phyloP scores from a whole-genome alignment of 2,113 vertebrate species.

The Psittacara wagleri region DNA sequence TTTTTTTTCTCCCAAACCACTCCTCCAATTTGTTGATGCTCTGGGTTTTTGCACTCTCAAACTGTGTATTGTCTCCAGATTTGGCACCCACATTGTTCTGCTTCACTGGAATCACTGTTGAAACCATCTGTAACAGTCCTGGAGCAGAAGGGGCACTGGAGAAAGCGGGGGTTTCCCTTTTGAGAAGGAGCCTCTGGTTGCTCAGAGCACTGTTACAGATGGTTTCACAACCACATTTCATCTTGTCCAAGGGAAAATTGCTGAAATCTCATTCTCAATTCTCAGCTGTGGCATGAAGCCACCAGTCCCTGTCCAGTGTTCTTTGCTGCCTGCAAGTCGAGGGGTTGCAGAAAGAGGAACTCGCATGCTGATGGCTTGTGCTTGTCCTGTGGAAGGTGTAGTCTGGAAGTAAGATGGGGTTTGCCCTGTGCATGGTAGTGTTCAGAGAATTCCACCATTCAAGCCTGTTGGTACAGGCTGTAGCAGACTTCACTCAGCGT shows the following conservation, averaged over 20 bases:
- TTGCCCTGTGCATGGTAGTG: background rate
- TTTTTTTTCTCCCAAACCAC: background rate
- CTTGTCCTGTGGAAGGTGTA: background rate
- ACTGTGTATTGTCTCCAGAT: background rate
- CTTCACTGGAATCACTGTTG: background rate
- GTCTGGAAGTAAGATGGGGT: background rate
- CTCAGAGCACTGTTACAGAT: background rate
- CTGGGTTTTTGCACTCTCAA: background rate
- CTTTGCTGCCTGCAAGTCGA: background rate
- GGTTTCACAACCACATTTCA: background rate
- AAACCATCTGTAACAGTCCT: background rate
- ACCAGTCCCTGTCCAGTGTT: rapidly evolving
- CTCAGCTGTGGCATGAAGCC: background rate
- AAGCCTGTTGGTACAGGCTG: rapidly evolving
- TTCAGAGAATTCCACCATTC: background rate
- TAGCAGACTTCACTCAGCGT: background rate
- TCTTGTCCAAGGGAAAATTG: background rate
- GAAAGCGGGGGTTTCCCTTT: background rate
- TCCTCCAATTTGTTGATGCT: background rate
- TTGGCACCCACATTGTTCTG: too few relatives aligned
- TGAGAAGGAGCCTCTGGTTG: background rate
- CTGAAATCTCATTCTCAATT: background rate
- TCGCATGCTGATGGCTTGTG: rapidly evolving
- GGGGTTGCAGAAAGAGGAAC: background rate
- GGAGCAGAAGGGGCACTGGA: background rate